A percentile compares a stretch with the other conserved stretches of the same genome.
These are phyloP conservation scores for Perizoma affinitatum DNA, from an alignment of 2,888 invertebrate genomes.

Conservation along the genomic window DNA sequence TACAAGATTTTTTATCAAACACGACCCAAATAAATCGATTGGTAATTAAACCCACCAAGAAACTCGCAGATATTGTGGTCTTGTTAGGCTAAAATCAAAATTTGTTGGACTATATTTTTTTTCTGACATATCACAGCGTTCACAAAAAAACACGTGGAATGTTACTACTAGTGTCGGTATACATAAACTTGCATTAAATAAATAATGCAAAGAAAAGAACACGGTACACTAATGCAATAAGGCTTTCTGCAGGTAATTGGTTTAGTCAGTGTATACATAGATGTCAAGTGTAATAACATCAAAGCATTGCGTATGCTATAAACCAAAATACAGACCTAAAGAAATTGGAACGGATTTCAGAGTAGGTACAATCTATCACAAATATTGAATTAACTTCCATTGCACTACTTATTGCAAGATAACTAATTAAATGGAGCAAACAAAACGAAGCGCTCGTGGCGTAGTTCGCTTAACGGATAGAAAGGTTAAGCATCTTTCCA, in stretches of 20 bases:
- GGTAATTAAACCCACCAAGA: constrained; percentile 51
- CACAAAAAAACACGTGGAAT: constrained; percentile 7
- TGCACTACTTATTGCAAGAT: too few relatives aligned
- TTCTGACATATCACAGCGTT: constrained; percentile 42
- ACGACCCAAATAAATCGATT: background rate
- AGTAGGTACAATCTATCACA: too few relatives aligned
- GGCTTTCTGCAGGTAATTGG: constrained; percentile 57
- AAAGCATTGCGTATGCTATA: background rate
- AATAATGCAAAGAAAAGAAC: constrained; percentile 46
- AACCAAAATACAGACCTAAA: too few relatives aligned
- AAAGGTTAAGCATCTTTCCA: too few relatives aligned
- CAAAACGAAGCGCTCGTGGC: too few relatives aligned
- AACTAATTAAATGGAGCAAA: too few relatives aligned
- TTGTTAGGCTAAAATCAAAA: constrained; percentile 31
- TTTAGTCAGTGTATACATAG: constrained; percentile 44
- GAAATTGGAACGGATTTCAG: too few relatives aligned
- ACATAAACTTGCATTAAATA: constrained; percentile 27
- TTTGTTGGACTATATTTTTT: constrained; percentile 51
- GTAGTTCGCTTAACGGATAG: too few relatives aligned
- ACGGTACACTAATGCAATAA: constrained; percentile 66
- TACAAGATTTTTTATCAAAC: too few relatives aligned
- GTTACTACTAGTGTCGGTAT: constrained; percentile 13
- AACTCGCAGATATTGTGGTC: constrained; percentile 43
- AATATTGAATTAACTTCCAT: too few relatives aligned
- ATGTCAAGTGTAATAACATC: background rate